Percentiles rank a stretch among this genome's conserved stretches.
Evolutionary conservation across 2,888 invertebrate species (phyloP).

Genomic region (Pollenia angustigena): DNA sequence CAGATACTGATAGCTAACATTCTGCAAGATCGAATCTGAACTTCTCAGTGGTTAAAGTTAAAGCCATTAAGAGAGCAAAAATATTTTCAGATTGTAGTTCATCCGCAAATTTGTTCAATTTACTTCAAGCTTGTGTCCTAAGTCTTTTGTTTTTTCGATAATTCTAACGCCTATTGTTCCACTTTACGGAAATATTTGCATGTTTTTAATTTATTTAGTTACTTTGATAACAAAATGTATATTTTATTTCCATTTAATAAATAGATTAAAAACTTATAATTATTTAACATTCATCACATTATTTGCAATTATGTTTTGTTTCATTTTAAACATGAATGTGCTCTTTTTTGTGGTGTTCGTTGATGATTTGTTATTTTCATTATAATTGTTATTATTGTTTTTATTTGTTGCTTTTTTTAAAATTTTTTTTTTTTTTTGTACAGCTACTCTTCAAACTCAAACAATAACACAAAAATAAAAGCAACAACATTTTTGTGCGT

Average conservation of each 20-base stretch:
- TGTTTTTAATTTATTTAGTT: background rate
- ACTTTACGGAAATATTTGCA: background rate
- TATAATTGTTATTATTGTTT: background rate
- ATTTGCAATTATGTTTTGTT: slow-evolving; percentile 53
- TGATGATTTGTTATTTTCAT: slow-evolving; percentile 24
- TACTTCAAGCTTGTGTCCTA: background rate
- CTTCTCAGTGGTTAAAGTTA: too few relatives aligned
- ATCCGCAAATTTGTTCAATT: too few relatives aligned
- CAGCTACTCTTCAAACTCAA: background rate
- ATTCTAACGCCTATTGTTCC: background rate
- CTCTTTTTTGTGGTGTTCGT: slow-evolving; percentile 6
- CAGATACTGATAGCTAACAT: too few relatives aligned
- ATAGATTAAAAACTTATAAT: slow-evolving; percentile 14
- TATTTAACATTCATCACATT: slow-evolving; percentile 41
- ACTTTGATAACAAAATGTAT: background rate
- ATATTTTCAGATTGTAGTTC: too few relatives aligned
- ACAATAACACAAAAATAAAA: slow-evolving; percentile 13
- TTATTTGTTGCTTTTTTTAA: too few relatives aligned
- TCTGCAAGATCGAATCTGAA: too few relatives aligned
- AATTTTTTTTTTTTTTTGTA: background rate
- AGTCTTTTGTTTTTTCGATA: slow-evolving; percentile 30
- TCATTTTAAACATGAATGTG: slow-evolving; percentile 55
- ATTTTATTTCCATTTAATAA: slow-evolving; percentile 24
- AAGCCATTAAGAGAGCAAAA: too few relatives aligned
- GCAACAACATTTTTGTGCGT: slow-evolving; percentile 64